Conservation (phyloP, 2,113 vertebrate species). For the Embiotoca jacksoni region DNA sequence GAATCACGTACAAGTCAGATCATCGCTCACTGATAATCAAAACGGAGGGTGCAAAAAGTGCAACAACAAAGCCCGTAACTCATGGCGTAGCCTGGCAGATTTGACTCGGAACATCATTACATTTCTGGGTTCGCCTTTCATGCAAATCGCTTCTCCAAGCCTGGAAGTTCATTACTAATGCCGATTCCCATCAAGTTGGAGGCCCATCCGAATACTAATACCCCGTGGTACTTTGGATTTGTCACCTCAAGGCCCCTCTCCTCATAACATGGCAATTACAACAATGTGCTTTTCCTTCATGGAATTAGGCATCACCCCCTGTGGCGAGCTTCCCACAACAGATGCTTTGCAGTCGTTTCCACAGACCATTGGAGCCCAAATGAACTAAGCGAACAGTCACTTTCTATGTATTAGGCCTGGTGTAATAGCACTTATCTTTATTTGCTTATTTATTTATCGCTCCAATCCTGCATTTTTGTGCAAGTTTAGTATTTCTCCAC, state of each 20-base stretch:
- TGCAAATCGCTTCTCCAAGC: slow-evolving; percentile 78
- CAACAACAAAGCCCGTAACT: slow-evolving; percentile 40
- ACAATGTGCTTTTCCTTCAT: slow-evolving; percentile 73
- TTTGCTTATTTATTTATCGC: slow-evolving; percentile 63
- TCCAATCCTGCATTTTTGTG: slow-evolving; percentile 5
- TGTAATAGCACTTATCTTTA: slow-evolving; percentile 55
- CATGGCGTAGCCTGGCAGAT: slow-evolving; percentile 59
- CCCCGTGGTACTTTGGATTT: slow-evolving; percentile 58
- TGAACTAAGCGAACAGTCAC: slow-evolving; percentile 77
- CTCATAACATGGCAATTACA: slow-evolving; percentile 74
- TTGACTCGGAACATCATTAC: slow-evolving; percentile 76
- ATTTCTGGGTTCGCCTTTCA: slow-evolving; percentile 73
- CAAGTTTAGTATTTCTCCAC: slow-evolving; percentile 7
- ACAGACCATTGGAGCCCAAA: slow-evolving; percentile 76
- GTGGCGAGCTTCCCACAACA: slow-evolving; percentile 68
- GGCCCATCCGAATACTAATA: slow-evolving; percentile 78
- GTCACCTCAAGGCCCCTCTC: slow-evolving; percentile 64
- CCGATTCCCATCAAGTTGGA: slow-evolving; percentile 75
- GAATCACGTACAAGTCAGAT: slow-evolving; percentile 41
- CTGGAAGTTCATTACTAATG: slow-evolving; percentile 82
- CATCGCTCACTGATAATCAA: slow-evolving; percentile 64
- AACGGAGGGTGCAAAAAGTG: slow-evolving; percentile 23
- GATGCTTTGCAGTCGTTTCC: slow-evolving; percentile 73
- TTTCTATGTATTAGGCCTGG: slow-evolving; percentile 68
- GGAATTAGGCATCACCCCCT: slow-evolving; percentile 72